A percentile compares a stretch with the other conserved stretches of the same genome.
These are phyloP conservation scores for Arctocebus calabarensis DNA, from an alignment of 2,797 vertebrate species.

Conservation along the genomic window DNA sequence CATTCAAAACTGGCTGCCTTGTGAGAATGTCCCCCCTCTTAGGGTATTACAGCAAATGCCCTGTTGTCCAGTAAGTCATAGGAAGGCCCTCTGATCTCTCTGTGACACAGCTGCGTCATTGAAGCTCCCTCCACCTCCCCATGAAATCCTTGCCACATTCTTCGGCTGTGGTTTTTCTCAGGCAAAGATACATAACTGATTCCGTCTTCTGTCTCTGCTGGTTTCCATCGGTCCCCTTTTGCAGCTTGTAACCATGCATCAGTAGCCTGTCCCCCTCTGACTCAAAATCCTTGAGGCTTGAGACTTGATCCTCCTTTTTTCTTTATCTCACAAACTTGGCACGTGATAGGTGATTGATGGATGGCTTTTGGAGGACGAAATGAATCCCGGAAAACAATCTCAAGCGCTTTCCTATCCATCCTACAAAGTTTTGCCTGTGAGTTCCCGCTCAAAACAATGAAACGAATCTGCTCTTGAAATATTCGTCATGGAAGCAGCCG, in stretches of 20 bases:
- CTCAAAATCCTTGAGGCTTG: neutral
- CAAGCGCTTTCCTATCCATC: neutral
- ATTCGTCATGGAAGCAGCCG: conserved; percentile 42
- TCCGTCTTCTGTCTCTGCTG: neutral
- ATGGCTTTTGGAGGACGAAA: neutral
- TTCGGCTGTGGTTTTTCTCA: neutral
- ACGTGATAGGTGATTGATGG: neutral
- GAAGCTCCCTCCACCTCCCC: neutral
- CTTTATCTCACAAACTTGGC: neutral
- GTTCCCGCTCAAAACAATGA: neutral
- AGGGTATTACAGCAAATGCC: neutral
- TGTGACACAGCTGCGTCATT: neutral
- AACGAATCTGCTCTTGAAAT: conserved; percentile 59
- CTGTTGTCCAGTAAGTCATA: neutral
- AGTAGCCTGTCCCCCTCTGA: neutral
- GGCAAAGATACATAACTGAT: neutral
- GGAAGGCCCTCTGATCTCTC: neutral
- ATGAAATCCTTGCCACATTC: neutral
- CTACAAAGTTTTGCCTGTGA: neutral
- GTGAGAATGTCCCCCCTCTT: too few relatives aligned
- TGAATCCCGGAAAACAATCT: neutral
- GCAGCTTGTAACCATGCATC: neutral
- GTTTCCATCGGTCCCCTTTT: neutral
- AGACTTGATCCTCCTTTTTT: neutral
- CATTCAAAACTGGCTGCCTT: neutral